Percentiles rank a stretch among this genome's conserved stretches.
phyloP scores from a whole-genome alignment of 2,113 vertebrate genomes.

The Fregetta grallaria region DNA sequence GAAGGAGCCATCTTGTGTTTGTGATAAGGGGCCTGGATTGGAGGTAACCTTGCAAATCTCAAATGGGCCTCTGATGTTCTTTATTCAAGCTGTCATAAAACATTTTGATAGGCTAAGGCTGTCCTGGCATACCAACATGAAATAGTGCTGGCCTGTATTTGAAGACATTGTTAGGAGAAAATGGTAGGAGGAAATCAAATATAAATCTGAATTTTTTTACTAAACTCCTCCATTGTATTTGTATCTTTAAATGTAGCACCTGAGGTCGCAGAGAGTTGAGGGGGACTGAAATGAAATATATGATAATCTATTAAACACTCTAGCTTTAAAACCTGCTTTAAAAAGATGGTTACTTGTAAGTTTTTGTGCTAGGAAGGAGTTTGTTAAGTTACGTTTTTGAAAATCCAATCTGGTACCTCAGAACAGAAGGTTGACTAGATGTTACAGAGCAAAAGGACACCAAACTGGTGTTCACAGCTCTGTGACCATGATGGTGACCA shows the following conservation, averaged over 20 bases:
- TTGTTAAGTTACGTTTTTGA: not conserved
- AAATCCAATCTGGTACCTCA: constrained; percentile 45
- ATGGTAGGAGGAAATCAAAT: constrained; percentile 73
- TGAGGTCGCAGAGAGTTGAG: constrained; percentile 52
- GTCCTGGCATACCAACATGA: constrained; percentile 72
- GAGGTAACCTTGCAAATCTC: constrained; percentile 74
- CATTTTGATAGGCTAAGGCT: constrained; percentile 77
- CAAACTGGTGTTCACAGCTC: not conserved
- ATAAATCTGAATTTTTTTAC: constrained; percentile 72
- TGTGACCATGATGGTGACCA: not conserved
- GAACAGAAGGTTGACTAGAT: not conserved
- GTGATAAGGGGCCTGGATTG: constrained; percentile 64
- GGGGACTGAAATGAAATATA: constrained; percentile 36
- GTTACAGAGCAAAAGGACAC: constrained; percentile 30
- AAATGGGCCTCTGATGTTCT: constrained; percentile 71
- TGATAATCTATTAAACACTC: constrained; percentile 44
- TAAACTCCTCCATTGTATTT: constrained; percentile 67
- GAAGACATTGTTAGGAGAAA: constrained; percentile 71
- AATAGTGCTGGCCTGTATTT: constrained; percentile 68
- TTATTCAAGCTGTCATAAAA: constrained; percentile 81
- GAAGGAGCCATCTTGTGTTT: constrained; percentile 63
- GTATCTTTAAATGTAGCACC: constrained; percentile 55
- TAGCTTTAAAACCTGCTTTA: constrained; percentile 39
- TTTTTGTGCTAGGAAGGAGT: not conserved
- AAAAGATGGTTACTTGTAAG: constrained; percentile 43